Base-by-base conservation (phyloP, 2,113 vertebrate species). In the Trachemys scripta region DNA sequence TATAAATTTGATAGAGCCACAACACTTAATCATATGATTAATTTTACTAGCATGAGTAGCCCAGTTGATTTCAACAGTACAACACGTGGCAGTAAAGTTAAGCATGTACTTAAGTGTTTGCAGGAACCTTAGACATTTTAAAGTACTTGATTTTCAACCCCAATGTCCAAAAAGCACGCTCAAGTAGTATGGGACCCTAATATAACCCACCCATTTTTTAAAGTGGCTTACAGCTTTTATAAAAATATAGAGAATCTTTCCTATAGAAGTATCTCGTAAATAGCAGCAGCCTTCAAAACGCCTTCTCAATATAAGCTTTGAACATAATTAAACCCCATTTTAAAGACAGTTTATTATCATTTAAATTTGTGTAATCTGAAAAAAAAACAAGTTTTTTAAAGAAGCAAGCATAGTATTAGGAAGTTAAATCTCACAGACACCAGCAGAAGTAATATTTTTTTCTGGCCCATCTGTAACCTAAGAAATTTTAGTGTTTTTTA, bases 271-370 rank as follows among this genome's bases (percentile, higher is more conserved):
- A 19, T 76, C 14, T 88, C 89, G 57, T 5, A n/a, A 14, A 27
- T 24, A 25, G 65, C 6, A 51, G 88, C 10, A 50, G 49, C 24
- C 29, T 57, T 24, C 6, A 3, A 85, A 87, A 79, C 1, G 2
- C 12, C 27, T 75, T 22, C 45, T 54, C 22, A 0, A 0, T 14
- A 56, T 13, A 1, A 0, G 8, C 10, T 5, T 88, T 82, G 59
- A 62, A 62, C 12, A 35, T 62, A 62, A 16, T 62, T 62, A 62
- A 62, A 31, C 59, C 13, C 6, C 29, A 35, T 31, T 62, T 62
- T 62, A 62, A 62, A 31, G 59, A 59, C 5, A 59, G 27, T 59
- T 31, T 31, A 59, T 62, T 29, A 62, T 35, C 59, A 62, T 31
- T 7, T 31, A 62, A 62, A 62, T 62, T 14, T 62, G 59, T 62